phyloP scores from a whole-genome alignment of 2,888 invertebrate genomes.

The Sphaerophoria taeniata region DNA sequence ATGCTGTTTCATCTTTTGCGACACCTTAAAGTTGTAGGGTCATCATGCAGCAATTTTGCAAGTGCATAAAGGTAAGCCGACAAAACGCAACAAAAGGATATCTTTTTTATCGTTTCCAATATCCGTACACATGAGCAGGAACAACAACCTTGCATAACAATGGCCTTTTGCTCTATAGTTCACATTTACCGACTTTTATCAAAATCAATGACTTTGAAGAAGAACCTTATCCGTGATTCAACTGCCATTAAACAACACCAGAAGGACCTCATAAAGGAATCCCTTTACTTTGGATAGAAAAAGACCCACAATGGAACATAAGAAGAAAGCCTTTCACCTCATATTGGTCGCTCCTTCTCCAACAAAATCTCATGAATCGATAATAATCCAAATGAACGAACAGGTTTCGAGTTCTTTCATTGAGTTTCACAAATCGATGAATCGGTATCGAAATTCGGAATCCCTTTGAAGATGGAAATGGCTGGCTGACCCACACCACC shows the following conservation, averaged over 20 bases:
- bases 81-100: slow-evolving; percentile 22
- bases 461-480: slow-evolving; percentile 60
- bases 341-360: neutral
- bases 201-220: slow-evolving; percentile 44
- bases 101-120: slow-evolving; percentile 29
- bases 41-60: slow-evolving; percentile 58
- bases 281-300: slow-evolving; percentile 44
- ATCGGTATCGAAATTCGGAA: slow-evolving; percentile 56
- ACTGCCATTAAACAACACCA: slow-evolving; percentile 65
- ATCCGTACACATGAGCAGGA: slow-evolving; percentile 41
- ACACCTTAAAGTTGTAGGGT: slow-evolving; percentile 49
- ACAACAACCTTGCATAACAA: slow-evolving; percentile 33
- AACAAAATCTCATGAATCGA: slow-evolving; percentile 25
- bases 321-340: slow-evolving; percentile 60
- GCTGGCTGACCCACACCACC: slow-evolving; percentile 40
- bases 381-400: slow-evolving; percentile 60
- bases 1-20: slow-evolving; percentile 51
- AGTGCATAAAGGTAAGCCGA: slow-evolving; percentile 65
- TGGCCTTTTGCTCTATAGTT: slow-evolving; percentile 13
- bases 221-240: slow-evolving; percentile 60
- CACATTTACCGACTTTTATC: slow-evolving; percentile 30
- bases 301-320: slow-evolving; percentile 41
- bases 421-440: slow-evolving; percentile 31
- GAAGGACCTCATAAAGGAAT: slow-evolving; percentile 48
- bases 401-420: slow-evolving; percentile 54